Base-by-base conservation (phyloP, 2,113 vertebrate genomes). In the Xiphophorus hellerii region DNA sequence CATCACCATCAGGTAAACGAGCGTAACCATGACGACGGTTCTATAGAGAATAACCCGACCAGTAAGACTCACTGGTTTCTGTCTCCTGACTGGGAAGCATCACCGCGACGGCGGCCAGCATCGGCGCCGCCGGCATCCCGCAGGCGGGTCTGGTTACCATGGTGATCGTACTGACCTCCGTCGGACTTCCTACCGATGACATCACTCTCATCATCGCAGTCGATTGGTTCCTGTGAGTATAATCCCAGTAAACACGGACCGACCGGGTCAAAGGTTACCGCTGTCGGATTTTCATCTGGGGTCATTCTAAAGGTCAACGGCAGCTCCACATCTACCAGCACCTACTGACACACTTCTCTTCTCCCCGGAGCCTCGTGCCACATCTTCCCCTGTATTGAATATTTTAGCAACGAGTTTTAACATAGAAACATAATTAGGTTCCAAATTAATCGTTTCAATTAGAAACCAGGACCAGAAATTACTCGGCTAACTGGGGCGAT, bases 121-220 rank as follows among this genome's bases (percentile, higher is more conserved):
- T 99, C 5, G 98, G 98, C 20, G 98, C 98, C 48, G 98, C 98
- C 3, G 97, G 97, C 28, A 99, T 99, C 87, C 98, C 98, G 63
- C 97, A 99, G 89, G 98, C 98, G 1, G 98, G 97, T 17, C 93
- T 99, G 88, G 98, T 99, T 82, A 99, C 98, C 76, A 99, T 99
- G 98, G 98, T 99, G 90, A 99, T 99, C 15, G 98, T 99, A 65
- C 91, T 99, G 88, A 99, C 98, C 78, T 99, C 98, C 14, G 98
- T 99, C 12, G 98, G 98, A 65, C 94, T 99, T 87, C 98, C 98
- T 48, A 99, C 98, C 3, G 97, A 98, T 77, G 98, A 99, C 93
- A 99, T 99, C 94, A 98, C 96, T 0, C 96, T 99, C 79, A 99
- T 99, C 92, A 98, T 99, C 62, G 98, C 98, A 0, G 97, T 99